Evolutionary conservation across 2,888 invertebrate species (phyloP).

Genomic region (Acanthopleura granulata): DNA sequence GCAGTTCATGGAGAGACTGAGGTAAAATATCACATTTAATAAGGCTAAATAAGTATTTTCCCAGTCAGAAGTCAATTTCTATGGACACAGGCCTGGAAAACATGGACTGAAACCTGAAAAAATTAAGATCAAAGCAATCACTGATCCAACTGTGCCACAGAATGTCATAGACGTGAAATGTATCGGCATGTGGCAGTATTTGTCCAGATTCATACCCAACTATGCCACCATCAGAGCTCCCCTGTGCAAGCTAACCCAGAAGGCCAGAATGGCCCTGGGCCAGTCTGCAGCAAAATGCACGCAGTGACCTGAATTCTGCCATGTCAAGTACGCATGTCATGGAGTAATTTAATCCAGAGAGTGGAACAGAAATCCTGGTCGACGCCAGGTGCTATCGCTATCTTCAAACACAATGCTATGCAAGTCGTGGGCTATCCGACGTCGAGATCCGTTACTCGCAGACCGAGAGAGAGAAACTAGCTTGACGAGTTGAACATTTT

Average conservation of each 20-base stretch:
- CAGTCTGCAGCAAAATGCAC: slow-evolving; percentile 26
- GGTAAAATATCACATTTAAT: slow-evolving; percentile 41
- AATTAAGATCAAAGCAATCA: slow-evolving; percentile 19
- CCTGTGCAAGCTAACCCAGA: slow-evolving; percentile 34
- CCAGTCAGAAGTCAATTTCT: slow-evolving; percentile 19
- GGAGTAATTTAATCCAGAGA: slow-evolving; percentile 36
- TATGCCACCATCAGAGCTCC: slow-evolving; percentile 36
- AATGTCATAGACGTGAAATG: slow-evolving; percentile 22
- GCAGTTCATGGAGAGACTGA: too few relatives aligned
- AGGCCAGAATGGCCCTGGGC: slow-evolving; percentile 35
- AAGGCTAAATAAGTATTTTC: slow-evolving; percentile 55
- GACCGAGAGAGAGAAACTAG: slow-evolving; percentile 47
- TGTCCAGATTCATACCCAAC: slow-evolving; percentile 32
- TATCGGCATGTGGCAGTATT: slow-evolving; percentile 33
- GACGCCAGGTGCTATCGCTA: slow-evolving; percentile 44
- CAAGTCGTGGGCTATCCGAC: slow-evolving; percentile 38
- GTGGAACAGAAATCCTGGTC: slow-evolving; percentile 36
- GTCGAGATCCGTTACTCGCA: slow-evolving; percentile 45
- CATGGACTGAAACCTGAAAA: slow-evolving; percentile 23
- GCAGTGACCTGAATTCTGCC: slow-evolving; percentile 35
- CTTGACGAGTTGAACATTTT: slow-evolving; percentile 50
- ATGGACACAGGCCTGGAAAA: slow-evolving; percentile 13
- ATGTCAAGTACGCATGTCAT: slow-evolving; percentile 33
- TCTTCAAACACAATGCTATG: slow-evolving; percentile 37
- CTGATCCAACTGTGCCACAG: slow-evolving; percentile 19